phyloP scores from a whole-genome alignment of 2,797 vertebrate genomes.

The Tenualosa thibaudeaui region DNA sequence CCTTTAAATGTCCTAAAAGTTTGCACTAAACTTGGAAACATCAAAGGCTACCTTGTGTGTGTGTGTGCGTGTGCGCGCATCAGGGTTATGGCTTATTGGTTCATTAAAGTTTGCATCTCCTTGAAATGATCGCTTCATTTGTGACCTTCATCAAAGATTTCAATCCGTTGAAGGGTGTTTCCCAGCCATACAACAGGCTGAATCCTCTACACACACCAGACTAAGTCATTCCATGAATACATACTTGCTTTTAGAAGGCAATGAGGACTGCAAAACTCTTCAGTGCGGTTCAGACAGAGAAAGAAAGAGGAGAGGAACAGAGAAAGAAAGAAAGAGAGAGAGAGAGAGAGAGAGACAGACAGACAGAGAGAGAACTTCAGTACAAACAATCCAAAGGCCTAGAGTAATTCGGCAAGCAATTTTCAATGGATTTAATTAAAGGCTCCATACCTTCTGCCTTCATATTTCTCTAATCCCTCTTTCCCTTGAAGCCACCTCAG shows the following conservation, averaged over 20 bases:
- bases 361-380: conserved; percentile 21
- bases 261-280: not conserved
- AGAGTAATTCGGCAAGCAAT: conserved; percentile 44
- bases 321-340: not conserved
- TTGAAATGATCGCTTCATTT: not conserved
- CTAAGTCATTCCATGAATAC: no score
- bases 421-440: conserved; percentile 50
- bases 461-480: conserved; percentile 64
- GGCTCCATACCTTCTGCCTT: conserved; percentile 53
- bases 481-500: conserved; percentile 62
- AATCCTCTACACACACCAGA: no score
- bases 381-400: conserved; percentile 32
- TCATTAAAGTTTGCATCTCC: not conserved
- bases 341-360: not conserved
- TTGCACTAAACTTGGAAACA: not conserved
- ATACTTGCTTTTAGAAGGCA: not conserved
- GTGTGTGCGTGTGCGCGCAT: not conserved
- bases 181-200: not conserved
- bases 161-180: not conserved
- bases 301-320: not conserved
- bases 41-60: not conserved
- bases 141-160: not conserved
- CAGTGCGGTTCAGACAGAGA: not conserved
- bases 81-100: not conserved
- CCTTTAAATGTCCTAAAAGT: not conserved